Evolutionary conservation across 1,140 invertebrate species (phyloP), one percentile per base, ranked within the genome.

Genomic region (Spodoptera frugiperda): DNA sequence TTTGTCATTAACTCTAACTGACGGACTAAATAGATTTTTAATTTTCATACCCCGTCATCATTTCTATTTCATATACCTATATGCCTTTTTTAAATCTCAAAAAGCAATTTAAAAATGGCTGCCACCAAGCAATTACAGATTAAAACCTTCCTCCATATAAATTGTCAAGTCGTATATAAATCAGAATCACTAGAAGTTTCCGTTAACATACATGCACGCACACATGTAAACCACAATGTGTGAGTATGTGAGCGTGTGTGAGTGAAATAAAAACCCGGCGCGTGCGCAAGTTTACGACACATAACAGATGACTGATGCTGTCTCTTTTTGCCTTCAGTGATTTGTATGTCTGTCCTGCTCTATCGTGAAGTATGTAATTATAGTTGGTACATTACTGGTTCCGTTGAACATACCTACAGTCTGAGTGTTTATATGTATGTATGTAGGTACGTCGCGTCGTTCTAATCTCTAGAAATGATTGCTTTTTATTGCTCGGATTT

Each of bases 111-210:
- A 39, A 39, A 39, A 8, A 39, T 39, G 33, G 33, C 33, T 39
- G 5, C 33, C 33, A 39, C 9, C 33, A 0, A 9, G 6, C 33
- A 39, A 39, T 39, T 39, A 57, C 55, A 76, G 79, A 84, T 84
- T 71, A 68, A 21, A 76, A 83, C 79, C 79, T 48, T 53, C 8
- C 65, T 82, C 65, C 78, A 73, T 73, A 73, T 39, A 39, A 39
- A 39, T 73, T 73, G 70, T 73, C 71, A 73, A 33, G 54, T 0
- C 4, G 39, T 48, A 73, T 81, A 83, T 88, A 76, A 82, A 82
- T 85, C 82, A 84, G 54, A 75, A 78, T 53, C 80, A 78, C 84
- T 88, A 89, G 89, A 89, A 89, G 84, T 85, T 89, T 91, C 89
- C 87, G 85, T 87, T 84, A 80, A 75, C 75, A 80, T 49, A 78